Base-by-base conservation (phyloP, 2,797 vertebrate species). In the Alcedo quadribrachys region DNA sequence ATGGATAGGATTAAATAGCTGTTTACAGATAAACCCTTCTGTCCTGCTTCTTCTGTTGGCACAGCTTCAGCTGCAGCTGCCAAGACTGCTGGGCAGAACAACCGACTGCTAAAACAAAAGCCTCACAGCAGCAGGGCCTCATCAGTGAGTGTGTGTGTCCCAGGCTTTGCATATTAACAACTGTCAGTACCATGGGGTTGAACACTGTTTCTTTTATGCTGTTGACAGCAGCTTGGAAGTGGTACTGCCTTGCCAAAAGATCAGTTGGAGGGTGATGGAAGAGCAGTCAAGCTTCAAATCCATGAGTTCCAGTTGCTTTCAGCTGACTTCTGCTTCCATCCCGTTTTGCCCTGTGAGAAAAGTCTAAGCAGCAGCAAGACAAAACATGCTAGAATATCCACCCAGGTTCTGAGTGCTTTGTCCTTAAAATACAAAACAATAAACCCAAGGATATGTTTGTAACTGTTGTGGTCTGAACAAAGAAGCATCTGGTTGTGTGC, bases 41-140 rank as follows among this genome's bases (percentile, higher is more conserved):
- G 90, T 82, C 42, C 75, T 55, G 1, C 43, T 60, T 57, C 68
- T 63, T 13, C 61, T 77, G 33, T 69, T 94, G 94, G 89, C 91
- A 85, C 45, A 15, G 77, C 50, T 77, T 73, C 90, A 82, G 68
- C 73, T 61, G 73, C 90, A 85, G 88, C 85, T 94, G 92, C 86
- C 86, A 86, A 37, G 51, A 19, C 88, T 78, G 74, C 84, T 82
- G 81, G 86, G 86, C 76, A 71, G 50, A 83, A 12, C 92, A 94
- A 93, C 92, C 94, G 93, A 87, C 73, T 87, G 76, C 69, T 81
- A 43, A 19, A 78, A 53, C 76, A 87, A 86, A 93, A 89, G 92
- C 75, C 1, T 1, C 30, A 48, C 58, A 60, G 82, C 90, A 83
- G 66, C 10, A 25, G 62, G 53, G 54, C 50, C 78, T 79, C 60